Conservation (phyloP, 2,888 invertebrate genomes). For the Linnaemya tessellans region DNA sequence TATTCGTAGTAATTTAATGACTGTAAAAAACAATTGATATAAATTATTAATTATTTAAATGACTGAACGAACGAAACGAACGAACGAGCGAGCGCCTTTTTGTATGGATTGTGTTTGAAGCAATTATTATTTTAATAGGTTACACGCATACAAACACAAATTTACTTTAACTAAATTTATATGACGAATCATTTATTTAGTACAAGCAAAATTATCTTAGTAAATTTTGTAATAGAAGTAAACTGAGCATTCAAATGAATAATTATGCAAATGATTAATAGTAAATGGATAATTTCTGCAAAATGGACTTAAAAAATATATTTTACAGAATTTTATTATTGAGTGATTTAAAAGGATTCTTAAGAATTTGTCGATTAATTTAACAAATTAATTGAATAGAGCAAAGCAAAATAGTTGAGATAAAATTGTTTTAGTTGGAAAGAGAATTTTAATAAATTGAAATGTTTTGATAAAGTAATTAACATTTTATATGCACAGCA, state of each 20-base stretch:
- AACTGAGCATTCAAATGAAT: constrained; percentile 20
- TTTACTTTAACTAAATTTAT: constrained; percentile 6
- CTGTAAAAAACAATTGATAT: constrained; percentile 57
- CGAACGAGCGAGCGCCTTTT: constrained; percentile 57
- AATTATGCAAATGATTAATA: constrained; percentile 34
- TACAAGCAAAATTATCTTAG: constrained; percentile 14
- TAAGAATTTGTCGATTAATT: constrained; percentile 11
- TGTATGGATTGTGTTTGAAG: constrained; percentile 42
- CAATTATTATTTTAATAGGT: constrained; percentile 19
- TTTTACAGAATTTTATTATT: constrained; percentile 18
- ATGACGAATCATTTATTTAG: constrained; percentile 30
- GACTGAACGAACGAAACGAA: constrained; percentile 58
- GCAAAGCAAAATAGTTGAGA: not conserved
- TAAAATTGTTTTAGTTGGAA: not conserved
- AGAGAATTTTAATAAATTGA: not conserved
- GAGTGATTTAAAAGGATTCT: not conserved
- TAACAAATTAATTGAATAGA: constrained; percentile 2
- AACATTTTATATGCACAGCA: not conserved
- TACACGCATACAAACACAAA: not conserved
- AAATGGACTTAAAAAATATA: not conserved
- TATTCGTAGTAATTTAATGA: constrained; percentile 49
- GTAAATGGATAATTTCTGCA: not conserved
- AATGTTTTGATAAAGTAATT: not conserved
- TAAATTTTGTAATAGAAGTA: not conserved
- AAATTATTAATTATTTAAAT: constrained; percentile 67